Evolutionary conservation across 2,888 invertebrate species (phyloP), one percentile per base, ranked within the genome.

Genomic region (Coecobrya sp.): DNA sequence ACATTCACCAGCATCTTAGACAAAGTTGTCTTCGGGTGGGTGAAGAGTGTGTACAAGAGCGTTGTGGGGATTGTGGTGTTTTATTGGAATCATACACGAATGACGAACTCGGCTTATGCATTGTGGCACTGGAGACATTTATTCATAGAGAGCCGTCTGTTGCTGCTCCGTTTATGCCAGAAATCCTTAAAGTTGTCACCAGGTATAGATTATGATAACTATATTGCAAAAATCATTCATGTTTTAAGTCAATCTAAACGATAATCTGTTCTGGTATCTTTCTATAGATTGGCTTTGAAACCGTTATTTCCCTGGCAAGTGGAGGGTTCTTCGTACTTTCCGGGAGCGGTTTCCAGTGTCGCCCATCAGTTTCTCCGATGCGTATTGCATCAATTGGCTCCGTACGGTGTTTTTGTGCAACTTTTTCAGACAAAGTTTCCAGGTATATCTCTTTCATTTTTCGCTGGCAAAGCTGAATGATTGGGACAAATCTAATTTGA

Each of bases 341-440:
- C 99, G 0, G 99, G 99, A 93, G 98, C 99, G 95, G 98, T 98
- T 3, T 97, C 98, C 93, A 99, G 98, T 95, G 99, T 99, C 42
- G 99, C 99, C 27, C 98, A 99, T 95, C 99, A 99, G 96, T 99
- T 99, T 96, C 96, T 99, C 92, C 97, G 99, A 95, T 99, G 99
- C 95, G 98, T 99, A 93, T 96, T 99, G 87, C 99, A 99, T 95
- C 99, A 99, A 96, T 96, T 99, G 87, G 99, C 99, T 0, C 99
- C 99, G 0, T 99, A 99, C 96, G 99, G 99, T 94, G 98, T 99
- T 93, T 99, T 99, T 96, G 97, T 98, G 94, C 99, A 99, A 96
- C 97, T 99, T 95, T 99, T 99, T 96, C 97, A 98, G 96, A 98
- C 98, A 16, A 97, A 98, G 95, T 97, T 98, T 92, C 98, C 98